Conservation (phyloP, 2,888 invertebrate species). For the Dryocosmus kuriphilus region DNA sequence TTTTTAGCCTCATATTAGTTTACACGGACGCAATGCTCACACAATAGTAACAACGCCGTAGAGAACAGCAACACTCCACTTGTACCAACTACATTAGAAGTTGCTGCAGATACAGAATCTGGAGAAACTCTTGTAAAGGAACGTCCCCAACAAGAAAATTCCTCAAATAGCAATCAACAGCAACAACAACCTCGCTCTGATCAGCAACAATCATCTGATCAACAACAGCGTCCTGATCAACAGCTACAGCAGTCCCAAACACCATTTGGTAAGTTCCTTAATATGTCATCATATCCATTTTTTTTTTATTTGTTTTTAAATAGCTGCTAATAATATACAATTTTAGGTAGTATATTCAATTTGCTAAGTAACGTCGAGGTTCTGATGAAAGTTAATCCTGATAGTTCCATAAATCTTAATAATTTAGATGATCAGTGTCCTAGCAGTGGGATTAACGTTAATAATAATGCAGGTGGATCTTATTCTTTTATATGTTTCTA, state of each 20-base stretch:
- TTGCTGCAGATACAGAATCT: conserved; percentile 50
- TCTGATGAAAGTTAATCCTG: conserved; percentile 81
- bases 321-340: conserved; percentile 26
- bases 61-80: conserved; percentile 58
- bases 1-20: conserved; percentile 71
- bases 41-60: conserved; percentile 63
- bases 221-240: conserved; percentile 53
- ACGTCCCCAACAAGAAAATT: conserved; percentile 55
- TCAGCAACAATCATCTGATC: conserved; percentile 52
- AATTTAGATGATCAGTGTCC: conserved; percentile 65
- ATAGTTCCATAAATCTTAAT: conserved; percentile 75
- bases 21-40: conserved; percentile 64
- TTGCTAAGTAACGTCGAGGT: conserved; percentile 80
- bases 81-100: conserved; percentile 58
- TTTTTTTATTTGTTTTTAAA: conserved; percentile 3
- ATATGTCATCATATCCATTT: neutral
- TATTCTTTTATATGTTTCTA: neutral
- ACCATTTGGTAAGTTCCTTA: conserved; percentile 57
- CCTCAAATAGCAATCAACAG: conserved; percentile 51
- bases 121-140: conserved; percentile 51
- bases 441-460: conserved; percentile 61
- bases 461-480: conserved; percentile 56
- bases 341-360: conserved; percentile 69
- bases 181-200: conserved; percentile 43
- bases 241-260: conserved; percentile 44